Percentiles rank a stretch among this genome's conserved stretches.
Conservation (phyloP, 2,113 vertebrate genomes). For the Myrmecobius fasciatus region DNA sequence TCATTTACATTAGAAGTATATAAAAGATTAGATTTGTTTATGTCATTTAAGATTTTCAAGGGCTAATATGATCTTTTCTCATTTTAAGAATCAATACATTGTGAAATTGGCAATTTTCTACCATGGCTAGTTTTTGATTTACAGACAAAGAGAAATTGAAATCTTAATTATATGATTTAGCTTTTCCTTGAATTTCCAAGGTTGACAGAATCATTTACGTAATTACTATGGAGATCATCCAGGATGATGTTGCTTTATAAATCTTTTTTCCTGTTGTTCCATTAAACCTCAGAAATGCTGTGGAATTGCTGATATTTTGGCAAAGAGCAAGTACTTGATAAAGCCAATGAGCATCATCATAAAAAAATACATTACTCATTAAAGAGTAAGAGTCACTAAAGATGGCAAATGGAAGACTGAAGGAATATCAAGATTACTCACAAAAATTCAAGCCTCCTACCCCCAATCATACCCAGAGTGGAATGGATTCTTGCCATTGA, state of each 20-base stretch:
- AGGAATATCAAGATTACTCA: neutral
- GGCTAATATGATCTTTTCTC: neutral
- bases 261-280: neutral
- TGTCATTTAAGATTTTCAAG: neutral
- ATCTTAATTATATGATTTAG: conserved; percentile 17
- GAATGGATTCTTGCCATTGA: neutral
- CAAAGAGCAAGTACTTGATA: neutral
- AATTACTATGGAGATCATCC: neutral
- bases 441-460: neutral
- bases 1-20: neutral
- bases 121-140: conserved; percentile 22
- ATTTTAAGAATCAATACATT: conserved; percentile 1
- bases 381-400: neutral
- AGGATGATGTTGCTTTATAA: neutral
- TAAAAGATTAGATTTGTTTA: neutral
- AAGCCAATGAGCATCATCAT: neutral
- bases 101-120: neutral
- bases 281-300: neutral
- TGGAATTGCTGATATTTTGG: neutral
- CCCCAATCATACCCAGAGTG: neutral
- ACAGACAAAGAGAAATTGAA: conserved; percentile 26
- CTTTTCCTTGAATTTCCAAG: neutral
- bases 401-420: neutral
- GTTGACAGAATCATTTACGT: neutral
- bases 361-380: neutral